Conservation (phyloP, 2,113 vertebrate species). For the Varanus salvator region DNA sequence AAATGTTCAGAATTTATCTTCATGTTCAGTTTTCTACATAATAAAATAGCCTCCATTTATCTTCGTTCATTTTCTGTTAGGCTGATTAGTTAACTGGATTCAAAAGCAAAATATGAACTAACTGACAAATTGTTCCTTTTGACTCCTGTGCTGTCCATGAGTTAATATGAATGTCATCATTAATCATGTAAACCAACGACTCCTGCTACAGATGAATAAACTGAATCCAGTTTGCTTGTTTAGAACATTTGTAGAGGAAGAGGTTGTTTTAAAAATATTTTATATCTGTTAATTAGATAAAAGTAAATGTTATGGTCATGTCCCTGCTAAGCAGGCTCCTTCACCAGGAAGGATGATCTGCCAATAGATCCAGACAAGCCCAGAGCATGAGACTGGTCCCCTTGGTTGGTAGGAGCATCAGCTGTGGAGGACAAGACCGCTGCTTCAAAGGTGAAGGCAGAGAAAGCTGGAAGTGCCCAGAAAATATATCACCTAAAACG, state of each 20-base stretch:
- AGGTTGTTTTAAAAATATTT: slow-evolving; percentile 23
- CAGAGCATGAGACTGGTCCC: too few species aligned
- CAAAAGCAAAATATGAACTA: slow-evolving; percentile 72
- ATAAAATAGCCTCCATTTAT: slow-evolving; percentile 72
- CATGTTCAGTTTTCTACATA: slow-evolving; percentile 66
- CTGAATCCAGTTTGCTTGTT: slow-evolving; percentile 49
- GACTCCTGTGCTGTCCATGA: slow-evolving; percentile 66
- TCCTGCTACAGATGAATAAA: slow-evolving; percentile 57
- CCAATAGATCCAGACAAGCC: too few species aligned
- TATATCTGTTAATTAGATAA: slow-evolving; percentile 8
- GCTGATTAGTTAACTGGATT: slow-evolving; percentile 75
- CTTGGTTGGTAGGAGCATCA: too few species aligned
- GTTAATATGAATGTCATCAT: slow-evolving; percentile 68
- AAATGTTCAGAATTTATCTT: slow-evolving; percentile 75
- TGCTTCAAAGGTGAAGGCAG: too few species aligned
- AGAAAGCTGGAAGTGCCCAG: too few species aligned
- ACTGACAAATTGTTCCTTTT: slow-evolving; percentile 73
- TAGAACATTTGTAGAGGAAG: slow-evolving; percentile 43
- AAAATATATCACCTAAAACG: too few species aligned
- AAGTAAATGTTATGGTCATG: neutral
- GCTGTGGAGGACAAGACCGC: too few species aligned
- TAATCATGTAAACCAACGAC: slow-evolving; percentile 71
- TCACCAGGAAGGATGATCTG: too few species aligned
- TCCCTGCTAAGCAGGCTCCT: too few species aligned
- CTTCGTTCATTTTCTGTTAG: slow-evolving; percentile 71